These are phyloP conservation scores for Danio kyathit DNA, from an alignment of 2,797 vertebrate species.

Conservation along the genomic window DNA sequence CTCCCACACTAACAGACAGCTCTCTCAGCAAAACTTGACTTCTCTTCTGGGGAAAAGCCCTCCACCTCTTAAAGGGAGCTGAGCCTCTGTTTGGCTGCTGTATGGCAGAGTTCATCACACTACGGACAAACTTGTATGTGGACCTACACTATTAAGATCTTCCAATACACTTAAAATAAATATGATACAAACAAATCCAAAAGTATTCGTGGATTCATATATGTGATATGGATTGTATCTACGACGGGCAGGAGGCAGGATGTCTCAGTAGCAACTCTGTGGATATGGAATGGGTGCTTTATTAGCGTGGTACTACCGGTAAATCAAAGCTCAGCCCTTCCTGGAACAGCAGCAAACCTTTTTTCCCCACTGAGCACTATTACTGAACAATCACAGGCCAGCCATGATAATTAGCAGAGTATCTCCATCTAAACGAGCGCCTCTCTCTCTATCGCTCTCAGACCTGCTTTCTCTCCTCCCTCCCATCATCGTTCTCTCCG, in stretches of 20 bases:
- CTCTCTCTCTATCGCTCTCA: conserved; percentile 69
- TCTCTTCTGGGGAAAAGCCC: conserved; percentile 32
- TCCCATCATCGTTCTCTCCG: conserved; percentile 59
- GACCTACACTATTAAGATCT: conserved; percentile 33
- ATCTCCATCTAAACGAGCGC: conserved; percentile 76
- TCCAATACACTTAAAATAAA: conserved; percentile 54
- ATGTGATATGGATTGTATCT: conserved; percentile 53
- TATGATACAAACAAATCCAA: conserved; percentile 3
- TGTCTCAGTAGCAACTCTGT: conserved; percentile 75
- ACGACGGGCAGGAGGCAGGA: conserved; percentile 72
- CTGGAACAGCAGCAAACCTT: conserved; percentile 87
- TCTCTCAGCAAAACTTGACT: conserved; percentile 26
- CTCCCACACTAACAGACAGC: conserved; percentile 52
- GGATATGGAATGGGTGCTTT: conserved; percentile 83
- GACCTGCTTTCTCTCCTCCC: conserved; percentile 61
- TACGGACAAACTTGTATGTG: conserved; percentile 45
- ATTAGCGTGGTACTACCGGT: conserved; percentile 88
- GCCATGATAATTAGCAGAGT: conserved; percentile 88
- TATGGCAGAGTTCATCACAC: conserved; percentile 54
- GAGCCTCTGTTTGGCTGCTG: conserved; percentile 60
- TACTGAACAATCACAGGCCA: conserved; percentile 88
- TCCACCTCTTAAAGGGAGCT: conserved; percentile 37
- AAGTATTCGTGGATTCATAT: conserved; percentile 14
- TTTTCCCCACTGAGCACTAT: conserved; percentile 87
- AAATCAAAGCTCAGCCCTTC: conserved; percentile 88